Percentiles rank a stretch among this genome's conserved stretches.
Conservation (phyloP, 2,888 invertebrate species). For the Xestia sexstrigata region DNA sequence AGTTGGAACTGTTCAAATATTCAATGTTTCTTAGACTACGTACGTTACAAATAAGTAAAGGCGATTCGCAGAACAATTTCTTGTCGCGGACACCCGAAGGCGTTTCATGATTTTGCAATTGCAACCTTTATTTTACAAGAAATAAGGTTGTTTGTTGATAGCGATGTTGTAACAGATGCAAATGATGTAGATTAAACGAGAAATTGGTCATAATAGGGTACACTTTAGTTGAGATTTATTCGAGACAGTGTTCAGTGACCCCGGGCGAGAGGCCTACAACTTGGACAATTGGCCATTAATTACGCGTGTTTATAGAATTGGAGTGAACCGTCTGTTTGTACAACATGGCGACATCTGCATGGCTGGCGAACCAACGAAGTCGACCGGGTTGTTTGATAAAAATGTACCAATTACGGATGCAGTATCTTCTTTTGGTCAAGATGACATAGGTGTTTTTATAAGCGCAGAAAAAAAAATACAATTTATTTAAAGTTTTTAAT, state of each 20-base stretch:
- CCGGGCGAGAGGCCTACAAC: constrained; percentile 67
- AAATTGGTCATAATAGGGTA: constrained; percentile 79
- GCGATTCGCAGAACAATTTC: constrained; percentile 83
- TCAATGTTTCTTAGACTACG: constrained; percentile 79
- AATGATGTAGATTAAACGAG: constrained; percentile 81
- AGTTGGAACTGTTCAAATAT: constrained; percentile 78
- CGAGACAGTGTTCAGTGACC: constrained; percentile 77
- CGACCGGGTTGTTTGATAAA: not conserved
- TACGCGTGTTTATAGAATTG: constrained; percentile 85
- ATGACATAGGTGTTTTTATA: not conserved
- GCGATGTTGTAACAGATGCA: constrained; percentile 63
- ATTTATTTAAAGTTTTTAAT: not conserved
- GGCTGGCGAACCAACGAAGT: constrained; percentile 2
- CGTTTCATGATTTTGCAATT: constrained; percentile 75
- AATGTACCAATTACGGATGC: not conserved
- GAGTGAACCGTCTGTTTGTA: constrained; percentile 78
- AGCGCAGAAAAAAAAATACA: not conserved
- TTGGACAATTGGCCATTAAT: constrained; percentile 85
- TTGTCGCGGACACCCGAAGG: constrained; percentile 79
- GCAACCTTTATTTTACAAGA: constrained; percentile 66
- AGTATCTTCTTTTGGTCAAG: not conserved
- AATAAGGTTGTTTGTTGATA: constrained; percentile 73
- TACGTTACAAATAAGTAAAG: constrained; percentile 78
- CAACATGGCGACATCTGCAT: constrained; percentile 73
- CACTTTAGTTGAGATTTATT: constrained; percentile 88